Evolutionary conservation across 2,113 vertebrate species (phyloP), one percentile per base, ranked within the genome.

Genomic region (Bombycilla garrulus): DNA sequence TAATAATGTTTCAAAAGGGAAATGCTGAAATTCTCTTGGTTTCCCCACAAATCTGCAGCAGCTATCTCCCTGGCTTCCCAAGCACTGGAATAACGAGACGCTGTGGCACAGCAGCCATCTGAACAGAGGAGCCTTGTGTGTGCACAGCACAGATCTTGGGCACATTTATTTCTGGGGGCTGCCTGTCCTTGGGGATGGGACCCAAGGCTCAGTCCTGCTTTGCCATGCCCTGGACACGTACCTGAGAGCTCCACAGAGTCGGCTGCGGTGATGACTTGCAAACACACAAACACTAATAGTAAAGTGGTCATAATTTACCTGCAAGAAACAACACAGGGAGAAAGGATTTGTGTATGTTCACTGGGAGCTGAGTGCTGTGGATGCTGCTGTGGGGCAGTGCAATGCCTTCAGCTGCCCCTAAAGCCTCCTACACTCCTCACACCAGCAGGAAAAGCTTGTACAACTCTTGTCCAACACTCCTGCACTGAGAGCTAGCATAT

Each of bases 291-390:
- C 97, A 98, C 96, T 94, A 98, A 92, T 88, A 99, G 97, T 58
- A 98, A 97, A 98, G 97, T 97, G 95, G 98, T 98, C 99, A 99
- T 99, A 93, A 95, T 98, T 98, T 96, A 98, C 98, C 99, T 99
- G 98, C 42, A 98, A 97, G 87, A 96, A 87, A 87, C 50, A 86
- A 77, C 54, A 97, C n/a, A 95, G n/a, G 45, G 74, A 93, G 81
- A 95, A 54, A 83, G 4, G 92, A 40, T 96, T 81, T 71, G 57
- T 53, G 21, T 35, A 22, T 25, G 47, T 57, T 40, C 28, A 31
- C 1, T 36, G 5, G 28, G 18, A 53, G 47, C 1, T 5, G 18
- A n/a, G 33, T 2, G 40, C 28, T 54, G 26, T 2, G 22, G 58
- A 19, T 65, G 81, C 33, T 91, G 42, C 51, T 50, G 71, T 0